phyloP scores from a whole-genome alignment of 2,888 invertebrate species.

The Lathronympha strigana region DNA sequence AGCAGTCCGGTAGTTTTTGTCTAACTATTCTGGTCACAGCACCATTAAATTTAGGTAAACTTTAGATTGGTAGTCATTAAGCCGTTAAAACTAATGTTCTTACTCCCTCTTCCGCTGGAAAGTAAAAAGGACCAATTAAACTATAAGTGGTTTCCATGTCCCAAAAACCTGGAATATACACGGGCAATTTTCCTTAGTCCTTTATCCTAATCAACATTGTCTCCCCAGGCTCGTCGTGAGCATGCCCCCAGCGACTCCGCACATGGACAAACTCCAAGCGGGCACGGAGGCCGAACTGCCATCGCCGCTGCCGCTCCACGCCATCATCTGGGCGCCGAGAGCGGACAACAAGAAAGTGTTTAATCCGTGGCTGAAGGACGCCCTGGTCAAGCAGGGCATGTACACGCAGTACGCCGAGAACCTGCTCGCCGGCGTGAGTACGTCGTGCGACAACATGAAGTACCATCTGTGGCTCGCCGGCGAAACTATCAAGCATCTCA shows the following conservation, averaged over 20 bases:
- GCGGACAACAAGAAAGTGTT: conserved; percentile 92
- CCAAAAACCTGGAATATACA: not conserved
- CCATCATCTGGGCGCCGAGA: conserved; percentile 95
- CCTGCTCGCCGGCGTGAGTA: conserved; percentile 88
- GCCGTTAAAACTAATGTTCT: not conserved
- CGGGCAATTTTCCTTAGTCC: not conserved
- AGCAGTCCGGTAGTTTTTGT: too few relatives aligned
- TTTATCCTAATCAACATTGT: conserved; percentile 33
- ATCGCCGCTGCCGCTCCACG: conserved; percentile 90
- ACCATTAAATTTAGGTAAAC: not conserved
- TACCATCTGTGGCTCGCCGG: conserved; percentile 79
- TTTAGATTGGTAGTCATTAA: not conserved
- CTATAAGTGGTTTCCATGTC: too few relatives aligned
- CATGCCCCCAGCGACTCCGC: conserved; percentile 94
- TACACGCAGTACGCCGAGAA: conserved; percentile 91
- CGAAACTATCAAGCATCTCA: conserved; percentile 76
- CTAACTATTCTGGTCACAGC: not conserved
- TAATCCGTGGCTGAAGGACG: conserved; percentile 95
- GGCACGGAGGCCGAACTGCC: conserved; percentile 87
- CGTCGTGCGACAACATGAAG: conserved; percentile 85
- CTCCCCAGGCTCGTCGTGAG: conserved; percentile 89
- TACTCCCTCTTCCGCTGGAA: too few relatives aligned
- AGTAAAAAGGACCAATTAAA: too few relatives aligned
- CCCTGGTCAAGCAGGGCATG: conserved; percentile 95
- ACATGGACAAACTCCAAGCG: conserved; percentile 91